Conservation (phyloP, 1,140 invertebrate genomes). For the Zophobas atratus region DNA sequence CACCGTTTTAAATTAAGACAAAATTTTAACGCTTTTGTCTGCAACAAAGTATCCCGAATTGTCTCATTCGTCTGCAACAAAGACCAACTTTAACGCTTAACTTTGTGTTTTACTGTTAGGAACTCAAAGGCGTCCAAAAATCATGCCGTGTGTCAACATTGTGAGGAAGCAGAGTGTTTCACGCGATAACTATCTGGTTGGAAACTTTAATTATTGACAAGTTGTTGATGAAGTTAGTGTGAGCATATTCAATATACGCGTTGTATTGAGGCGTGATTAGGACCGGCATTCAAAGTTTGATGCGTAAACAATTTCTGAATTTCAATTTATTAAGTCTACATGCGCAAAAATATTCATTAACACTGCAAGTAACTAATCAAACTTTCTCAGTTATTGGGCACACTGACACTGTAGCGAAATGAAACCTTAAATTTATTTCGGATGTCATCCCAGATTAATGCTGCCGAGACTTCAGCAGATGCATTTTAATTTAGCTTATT, state of each 20-base stretch:
- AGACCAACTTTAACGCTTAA: slow-evolving; percentile 33
- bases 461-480: slow-evolving; percentile 28
- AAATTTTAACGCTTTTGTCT: slow-evolving; percentile 39
- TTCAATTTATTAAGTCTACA: slow-evolving; percentile 38
- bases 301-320: slow-evolving; percentile 35
- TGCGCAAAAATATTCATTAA: slow-evolving; percentile 34
- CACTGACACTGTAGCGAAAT: slow-evolving; percentile 17
- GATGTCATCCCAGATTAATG: slow-evolving; percentile 38
- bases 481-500: slow-evolving; percentile 32
- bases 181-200: slow-evolving; percentile 9
- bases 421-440: slow-evolving; percentile 36
- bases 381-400: slow-evolving; percentile 31
- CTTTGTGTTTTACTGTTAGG: slow-evolving; percentile 8
- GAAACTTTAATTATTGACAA: slow-evolving; percentile 26
- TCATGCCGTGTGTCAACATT: not conserved
- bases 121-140: not conserved
- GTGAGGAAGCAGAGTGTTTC: not conserved
- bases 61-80: slow-evolving; percentile 35
- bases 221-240: slow-evolving; percentile 7
- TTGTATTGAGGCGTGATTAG: slow-evolving; percentile 29
- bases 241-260: slow-evolving; percentile 17
- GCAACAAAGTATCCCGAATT: slow-evolving; percentile 35
- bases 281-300: slow-evolving; percentile 20
- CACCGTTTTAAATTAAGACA: slow-evolving; percentile 27
- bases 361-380: slow-evolving; percentile 40